Evolutionary conservation across 2,797 vertebrate species (phyloP), one percentile per base, ranked within the genome.

Genomic region (Serranus cabrilla): DNA sequence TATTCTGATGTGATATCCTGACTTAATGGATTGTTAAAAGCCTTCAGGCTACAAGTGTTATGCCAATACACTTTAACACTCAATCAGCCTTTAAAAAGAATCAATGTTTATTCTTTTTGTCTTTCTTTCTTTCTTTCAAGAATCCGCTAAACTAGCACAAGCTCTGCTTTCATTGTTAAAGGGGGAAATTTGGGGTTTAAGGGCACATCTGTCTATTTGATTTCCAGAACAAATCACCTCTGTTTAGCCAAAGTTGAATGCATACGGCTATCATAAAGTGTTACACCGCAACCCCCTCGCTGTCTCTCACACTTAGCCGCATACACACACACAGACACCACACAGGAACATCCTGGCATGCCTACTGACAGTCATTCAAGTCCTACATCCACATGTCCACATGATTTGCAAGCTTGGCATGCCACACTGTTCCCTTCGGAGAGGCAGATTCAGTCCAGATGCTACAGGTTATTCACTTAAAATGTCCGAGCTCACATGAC

Each of bases 381-480:
- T 66, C 60, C 54, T 37, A 49, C 75, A 50, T 80, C 46, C 74
- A 84, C 80, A 76, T 67, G 37, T 82, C 80, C 73, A 70, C 81
- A 81, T 81, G 86, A 85, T 87, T 77, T 84, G 80, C 78, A 47
- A 71, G 80, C 82, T 74, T 84, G 86, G 78, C 77, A 45, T 71
- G 78, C 74, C 66, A 21, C 55, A 14, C 62, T 14, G 43, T 45
- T 75, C 65, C 59, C 77, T 37, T 43, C 74, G 58, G 78, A 76
- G 20, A 65, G 51, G 43, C 68, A 79, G 84, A 90, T 84, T 85
- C 45, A 45, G 74, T 85, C 82, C 89, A 87, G 85, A 87, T 89
- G 90, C 81, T 91, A 54, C 81, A 85, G 81, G 87, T 90, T 87
- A 82, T 76, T 75, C 49, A 31, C 66, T 78, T 65, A 74, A 74